Conservation (phyloP, 2,113 vertebrate species). For the Perca fluviatilis region DNA sequence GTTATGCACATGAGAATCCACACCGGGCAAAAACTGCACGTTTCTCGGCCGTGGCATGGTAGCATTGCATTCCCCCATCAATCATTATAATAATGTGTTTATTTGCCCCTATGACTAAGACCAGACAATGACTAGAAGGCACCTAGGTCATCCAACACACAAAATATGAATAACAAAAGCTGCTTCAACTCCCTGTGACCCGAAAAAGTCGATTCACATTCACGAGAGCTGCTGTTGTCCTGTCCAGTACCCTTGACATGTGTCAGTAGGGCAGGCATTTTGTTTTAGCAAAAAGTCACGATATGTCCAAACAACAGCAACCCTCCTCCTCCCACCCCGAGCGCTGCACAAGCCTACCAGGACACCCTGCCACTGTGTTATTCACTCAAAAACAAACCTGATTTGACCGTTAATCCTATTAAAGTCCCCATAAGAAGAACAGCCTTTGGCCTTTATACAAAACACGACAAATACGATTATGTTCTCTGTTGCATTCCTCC, state of each 20-base stretch:
- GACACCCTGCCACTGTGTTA: constrained; percentile 32
- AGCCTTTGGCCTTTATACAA: constrained; percentile 55
- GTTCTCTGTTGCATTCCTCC: constrained; percentile 47
- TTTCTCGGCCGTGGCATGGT: too few relatives aligned
- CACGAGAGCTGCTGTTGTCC: background rate
- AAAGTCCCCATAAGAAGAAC: constrained; percentile 49
- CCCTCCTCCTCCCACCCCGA: constrained; percentile 5
- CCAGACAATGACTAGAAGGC: too few relatives aligned
- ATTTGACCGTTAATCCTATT: constrained; percentile 69
- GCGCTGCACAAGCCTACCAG: constrained; percentile 34
- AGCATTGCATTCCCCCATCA: too few relatives aligned
- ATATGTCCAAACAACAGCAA: background rate
- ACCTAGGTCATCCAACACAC: too few relatives aligned
- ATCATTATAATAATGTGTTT: too few relatives aligned
- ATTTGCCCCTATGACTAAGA: too few relatives aligned
- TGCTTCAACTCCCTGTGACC: background rate
- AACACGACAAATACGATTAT: constrained; percentile 67
- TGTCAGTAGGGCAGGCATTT: background rate
- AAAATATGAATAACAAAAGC: constrained; percentile 3
- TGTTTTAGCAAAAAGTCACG: background rate
- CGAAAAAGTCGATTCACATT: background rate
- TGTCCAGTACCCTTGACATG: background rate
- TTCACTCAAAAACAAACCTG: constrained; percentile 42
- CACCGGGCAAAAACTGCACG: too few relatives aligned
- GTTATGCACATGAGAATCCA: too few relatives aligned